phyloP scores from a whole-genome alignment of 2,888 invertebrate species.

The Pteria penguin region DNA sequence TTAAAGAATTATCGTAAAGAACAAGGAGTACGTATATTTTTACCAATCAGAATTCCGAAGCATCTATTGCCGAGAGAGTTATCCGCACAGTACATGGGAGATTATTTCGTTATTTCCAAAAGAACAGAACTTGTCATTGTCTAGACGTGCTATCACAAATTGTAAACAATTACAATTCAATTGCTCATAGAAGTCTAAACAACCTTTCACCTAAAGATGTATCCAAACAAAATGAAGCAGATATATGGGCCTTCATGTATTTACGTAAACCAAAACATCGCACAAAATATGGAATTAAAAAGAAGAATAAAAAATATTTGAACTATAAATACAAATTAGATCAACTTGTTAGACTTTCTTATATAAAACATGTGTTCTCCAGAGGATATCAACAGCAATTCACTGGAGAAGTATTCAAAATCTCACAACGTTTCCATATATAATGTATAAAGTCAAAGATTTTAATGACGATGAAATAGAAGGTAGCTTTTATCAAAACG shows the following conservation, averaged over 20 bases:
- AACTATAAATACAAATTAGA: conserved; percentile 7
- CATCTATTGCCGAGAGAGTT: conserved; percentile 4
- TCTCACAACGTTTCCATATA: background rate
- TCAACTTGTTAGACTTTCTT: conserved; percentile 4
- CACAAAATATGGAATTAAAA: background rate
- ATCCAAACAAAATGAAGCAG: conserved; percentile 1
- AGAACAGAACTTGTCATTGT: background rate
- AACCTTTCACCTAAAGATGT: conserved; percentile 21
- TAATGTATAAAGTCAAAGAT: conserved; percentile 6
- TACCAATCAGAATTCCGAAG: too few species aligned
- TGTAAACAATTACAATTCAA: conserved; percentile 24
- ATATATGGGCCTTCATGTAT: conserved; percentile 45
- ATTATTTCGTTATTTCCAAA: conserved; percentile 10
- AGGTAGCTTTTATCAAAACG: conserved; percentile 10
- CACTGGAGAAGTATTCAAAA: conserved; percentile 2
- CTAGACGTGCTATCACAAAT: conserved; percentile 4
- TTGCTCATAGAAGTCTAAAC: conserved; percentile 4
- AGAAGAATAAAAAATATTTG: background rate
- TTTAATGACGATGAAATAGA: background rate
- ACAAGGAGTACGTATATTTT: too few species aligned
- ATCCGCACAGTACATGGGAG: conserved; percentile 1
- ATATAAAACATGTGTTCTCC: conserved; percentile 3
- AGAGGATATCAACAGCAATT: conserved; percentile 20
- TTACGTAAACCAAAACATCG: background rate
- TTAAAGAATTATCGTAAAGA: background rate